Conservation (phyloP, 2,888 invertebrate species). For the Oligia fasciuncula region DNA sequence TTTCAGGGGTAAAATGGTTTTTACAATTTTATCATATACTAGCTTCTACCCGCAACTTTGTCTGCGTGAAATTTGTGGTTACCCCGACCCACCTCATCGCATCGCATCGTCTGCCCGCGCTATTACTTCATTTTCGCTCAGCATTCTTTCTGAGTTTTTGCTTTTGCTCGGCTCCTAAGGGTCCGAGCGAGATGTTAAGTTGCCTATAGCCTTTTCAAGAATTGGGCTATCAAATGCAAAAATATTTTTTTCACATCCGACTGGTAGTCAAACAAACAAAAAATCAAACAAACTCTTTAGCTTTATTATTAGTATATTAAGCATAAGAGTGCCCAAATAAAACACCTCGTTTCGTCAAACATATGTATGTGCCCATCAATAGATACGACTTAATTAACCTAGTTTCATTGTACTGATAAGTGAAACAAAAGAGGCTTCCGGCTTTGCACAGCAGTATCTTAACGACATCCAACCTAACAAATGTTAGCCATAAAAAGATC, state of each 20-base stretch:
- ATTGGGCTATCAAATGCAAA: background rate
- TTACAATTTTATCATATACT: background rate
- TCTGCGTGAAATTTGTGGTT: too few relatives aligned
- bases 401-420: slow-evolving; percentile 40
- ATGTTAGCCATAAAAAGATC: slow-evolving; percentile 38
- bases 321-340: background rate
- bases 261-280: background rate
- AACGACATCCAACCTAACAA: slow-evolving; percentile 46
- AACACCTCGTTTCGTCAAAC: background rate
- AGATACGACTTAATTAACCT: slow-evolving; percentile 53
- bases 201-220: background rate
- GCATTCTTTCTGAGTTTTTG: background rate
- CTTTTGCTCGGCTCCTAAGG: background rate
- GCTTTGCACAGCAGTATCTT: slow-evolving; percentile 39
- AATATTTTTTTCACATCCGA: background rate
- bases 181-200: background rate
- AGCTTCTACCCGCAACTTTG: background rate
- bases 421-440: slow-evolving; percentile 34
- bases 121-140: background rate
- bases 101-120: background rate
- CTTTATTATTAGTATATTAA: background rate
- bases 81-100: background rate
- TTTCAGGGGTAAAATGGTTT: background rate
- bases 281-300: background rate
- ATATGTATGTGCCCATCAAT: slow-evolving; percentile 49